Evolutionary conservation across 2,888 invertebrate genomes (phyloP).

Genomic region (Slavum lentiscoides): DNA sequence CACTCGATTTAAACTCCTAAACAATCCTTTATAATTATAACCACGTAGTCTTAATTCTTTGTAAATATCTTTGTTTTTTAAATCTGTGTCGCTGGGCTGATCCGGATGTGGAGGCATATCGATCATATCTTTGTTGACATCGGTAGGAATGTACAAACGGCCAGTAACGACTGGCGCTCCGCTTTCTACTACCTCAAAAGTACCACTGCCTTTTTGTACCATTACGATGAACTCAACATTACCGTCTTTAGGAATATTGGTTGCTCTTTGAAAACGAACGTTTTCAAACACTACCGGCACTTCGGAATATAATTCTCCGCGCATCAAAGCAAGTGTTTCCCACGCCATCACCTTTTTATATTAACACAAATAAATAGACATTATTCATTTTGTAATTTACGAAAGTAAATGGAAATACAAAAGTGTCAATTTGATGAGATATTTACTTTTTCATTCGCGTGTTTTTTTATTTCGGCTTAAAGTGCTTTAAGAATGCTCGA

Average conservation of each 20-base stretch:
- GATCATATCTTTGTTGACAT: constrained; percentile 64
- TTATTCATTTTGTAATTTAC: neutral
- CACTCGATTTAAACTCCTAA: constrained; percentile 66
- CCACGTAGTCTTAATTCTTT: constrained; percentile 63
- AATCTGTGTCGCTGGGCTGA: constrained; percentile 62
- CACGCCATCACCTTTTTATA: constrained; percentile 66
- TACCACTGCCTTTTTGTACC: constrained; percentile 67
- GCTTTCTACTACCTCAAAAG: constrained; percentile 70
- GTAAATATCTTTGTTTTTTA: constrained; percentile 63
- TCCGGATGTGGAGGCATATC: constrained; percentile 61
- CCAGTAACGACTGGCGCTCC: constrained; percentile 74
- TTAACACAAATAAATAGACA: constrained; percentile 46
- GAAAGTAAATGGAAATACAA: neutral
- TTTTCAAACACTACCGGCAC: constrained; percentile 83
- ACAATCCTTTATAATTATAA: constrained; percentile 66
- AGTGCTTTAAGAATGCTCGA: too few relatives aligned
- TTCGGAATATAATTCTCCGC: constrained; percentile 69
- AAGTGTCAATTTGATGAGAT: too few relatives aligned
- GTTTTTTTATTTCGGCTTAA: too few relatives aligned
- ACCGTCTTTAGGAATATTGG: constrained; percentile 72
- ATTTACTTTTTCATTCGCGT: too few relatives aligned
- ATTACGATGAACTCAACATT: constrained; percentile 64
- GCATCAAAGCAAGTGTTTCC: constrained; percentile 76
- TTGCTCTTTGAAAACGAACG: constrained; percentile 80
- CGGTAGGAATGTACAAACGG: constrained; percentile 66